phyloP scores from a whole-genome alignment of 2,888 invertebrate species.

The Amphipyra berbera region DNA sequence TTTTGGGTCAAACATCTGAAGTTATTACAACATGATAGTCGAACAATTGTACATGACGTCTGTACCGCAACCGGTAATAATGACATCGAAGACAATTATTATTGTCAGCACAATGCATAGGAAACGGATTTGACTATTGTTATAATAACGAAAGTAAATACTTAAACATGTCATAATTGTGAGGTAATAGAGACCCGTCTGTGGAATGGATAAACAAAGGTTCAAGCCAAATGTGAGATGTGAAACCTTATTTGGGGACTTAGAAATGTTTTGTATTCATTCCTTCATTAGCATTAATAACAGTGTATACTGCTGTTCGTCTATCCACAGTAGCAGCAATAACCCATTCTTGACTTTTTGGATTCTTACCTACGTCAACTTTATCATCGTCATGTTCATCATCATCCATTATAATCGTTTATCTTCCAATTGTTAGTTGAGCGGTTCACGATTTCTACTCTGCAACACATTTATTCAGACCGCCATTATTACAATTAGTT shows the following conservation, averaged over 20 bases:
- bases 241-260: background rate
- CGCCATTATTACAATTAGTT: no score
- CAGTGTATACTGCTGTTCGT: no score
- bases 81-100: constrained; percentile 53
- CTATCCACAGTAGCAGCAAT: no score
- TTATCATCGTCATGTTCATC: no score
- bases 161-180: constrained; percentile 38
- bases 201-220: constrained; percentile 2
- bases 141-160: constrained; percentile 52
- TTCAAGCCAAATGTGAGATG: background rate
- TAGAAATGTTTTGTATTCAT: no score
- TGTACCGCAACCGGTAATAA: constrained; percentile 40
- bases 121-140: constrained; percentile 52
- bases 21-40: constrained; percentile 70
- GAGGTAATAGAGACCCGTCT: constrained; percentile 8
- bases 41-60: constrained; percentile 58
- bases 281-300: no score
- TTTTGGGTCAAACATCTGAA: constrained; percentile 67
- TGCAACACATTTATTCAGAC: no score
- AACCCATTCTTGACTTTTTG: no score
- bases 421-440: no score
- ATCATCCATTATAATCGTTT: no score
- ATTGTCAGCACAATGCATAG: constrained; percentile 57
- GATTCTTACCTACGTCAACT: no score
- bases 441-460: no score